Base-by-base conservation (phyloP, 2,888 invertebrate species). In the Rhagophthalmus giganteus region DNA sequence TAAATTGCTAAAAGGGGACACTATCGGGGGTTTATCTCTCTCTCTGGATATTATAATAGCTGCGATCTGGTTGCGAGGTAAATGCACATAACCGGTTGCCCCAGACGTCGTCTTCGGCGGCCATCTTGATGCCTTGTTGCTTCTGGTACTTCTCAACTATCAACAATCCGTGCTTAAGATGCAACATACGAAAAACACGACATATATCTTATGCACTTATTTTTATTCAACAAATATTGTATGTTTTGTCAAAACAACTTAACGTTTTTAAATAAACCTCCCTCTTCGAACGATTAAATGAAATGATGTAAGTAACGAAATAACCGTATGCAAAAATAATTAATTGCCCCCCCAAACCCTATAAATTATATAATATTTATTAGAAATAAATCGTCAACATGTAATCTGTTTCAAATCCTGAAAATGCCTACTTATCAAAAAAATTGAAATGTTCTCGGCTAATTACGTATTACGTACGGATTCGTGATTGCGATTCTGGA, bases 1-100 rank as follows among this genome's bases (percentile, higher is more conserved):
- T 75, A 74, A 74, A 75, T 75, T 74, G 75, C 75, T 74, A 74
- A 74, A 74, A 73, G 71, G 72, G 72, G 71, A 73, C 73, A 73
- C 72, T 73, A 73, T 73, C 73, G 61, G 64, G 61, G 65, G 67
- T 67, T 62, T 68, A 70, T 72, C 72, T 71, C 68, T n/a, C n/a
- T 67, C 67, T 68, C 69, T 66, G 70, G 72, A 73, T 73, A 72
- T 74, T 74, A 73, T 74, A 73, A 73, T 55, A 51, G 51, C 54
- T 33, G 44, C 51, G 55, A 55, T 74, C 73, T 71, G 66, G 70
- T 72, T 70, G 71, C 69, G 70, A 72, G 70, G 70, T 69, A 73
- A 73, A 73, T 73, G 72, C 72, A 72, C 64, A 72, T 69, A 74
- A 74, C 74, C 74, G 74, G 74, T 74, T 73, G 66, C 63, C 65